Conservation (phyloP, 1,140 invertebrate species). For the Whitmania pigra region DNA sequence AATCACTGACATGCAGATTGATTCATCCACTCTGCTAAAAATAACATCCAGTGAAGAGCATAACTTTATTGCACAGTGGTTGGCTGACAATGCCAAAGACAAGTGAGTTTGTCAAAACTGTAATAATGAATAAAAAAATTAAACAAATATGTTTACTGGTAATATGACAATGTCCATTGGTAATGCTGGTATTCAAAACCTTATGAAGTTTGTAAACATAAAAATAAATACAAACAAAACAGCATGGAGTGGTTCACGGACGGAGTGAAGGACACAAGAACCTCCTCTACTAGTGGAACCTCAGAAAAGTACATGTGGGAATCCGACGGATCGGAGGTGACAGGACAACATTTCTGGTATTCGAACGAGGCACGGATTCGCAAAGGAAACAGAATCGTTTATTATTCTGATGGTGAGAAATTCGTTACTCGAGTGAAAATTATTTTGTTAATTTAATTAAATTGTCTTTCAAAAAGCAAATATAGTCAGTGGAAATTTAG, state of each 20-base stretch:
- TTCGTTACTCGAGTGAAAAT: too few relatives aligned
- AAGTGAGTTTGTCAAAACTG: neutral
- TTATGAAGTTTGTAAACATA: neutral
- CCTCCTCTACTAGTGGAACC: neutral
- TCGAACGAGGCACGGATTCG: neutral
- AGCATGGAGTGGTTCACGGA: conserved; percentile 26
- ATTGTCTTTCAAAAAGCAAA: neutral
- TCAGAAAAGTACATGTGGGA: conserved; percentile 22
- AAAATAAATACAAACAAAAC: neutral
- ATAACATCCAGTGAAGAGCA: conserved; percentile 72
- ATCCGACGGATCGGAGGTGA: conserved; percentile 21
- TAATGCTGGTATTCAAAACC: neutral
- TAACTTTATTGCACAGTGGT: conserved; percentile 63
- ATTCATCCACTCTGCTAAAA: conserved; percentile 57
- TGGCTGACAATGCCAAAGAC: conserved; percentile 35
- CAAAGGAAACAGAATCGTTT: conserved; percentile 16
- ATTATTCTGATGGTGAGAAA: conserved; percentile 12
- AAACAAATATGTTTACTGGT: neutral
- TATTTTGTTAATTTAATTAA: neutral
- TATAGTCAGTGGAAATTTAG: neutral
- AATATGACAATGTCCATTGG: neutral
- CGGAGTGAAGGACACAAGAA: conserved; percentile 20
- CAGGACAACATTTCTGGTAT: conserved; percentile 23
- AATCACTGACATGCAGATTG: conserved; percentile 6
- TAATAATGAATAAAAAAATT: neutral